Evolutionary conservation across 2,113 vertebrate genomes (phyloP).

Genomic region (Drymodes brunneopygia): DNA sequence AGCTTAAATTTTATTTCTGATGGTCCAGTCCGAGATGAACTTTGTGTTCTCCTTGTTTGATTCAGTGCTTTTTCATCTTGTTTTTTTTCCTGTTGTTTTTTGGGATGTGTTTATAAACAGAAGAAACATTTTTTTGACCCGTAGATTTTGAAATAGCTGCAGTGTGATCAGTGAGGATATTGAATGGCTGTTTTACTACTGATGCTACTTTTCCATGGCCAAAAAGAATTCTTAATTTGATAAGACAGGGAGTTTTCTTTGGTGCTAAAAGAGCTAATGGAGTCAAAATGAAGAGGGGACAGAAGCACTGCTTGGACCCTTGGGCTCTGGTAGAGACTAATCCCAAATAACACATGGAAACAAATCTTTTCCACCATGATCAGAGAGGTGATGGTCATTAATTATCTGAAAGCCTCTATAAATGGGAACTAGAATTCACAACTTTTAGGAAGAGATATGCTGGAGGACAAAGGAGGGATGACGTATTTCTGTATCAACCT

Average conservation of each 20-base stretch:
- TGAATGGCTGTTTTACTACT: neutral
- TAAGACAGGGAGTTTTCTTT: rapidly evolving
- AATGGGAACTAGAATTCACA: neutral
- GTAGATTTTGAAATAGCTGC: neutral
- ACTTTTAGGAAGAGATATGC: neutral
- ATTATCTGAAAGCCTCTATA: neutral
- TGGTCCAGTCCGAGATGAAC: neutral
- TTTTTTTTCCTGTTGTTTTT: neutral
- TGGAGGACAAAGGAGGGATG: neutral
- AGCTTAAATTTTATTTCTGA: neutral
- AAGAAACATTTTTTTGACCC: neutral
- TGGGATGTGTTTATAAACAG: neutral
- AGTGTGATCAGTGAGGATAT: neutral
- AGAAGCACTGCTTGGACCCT: neutral
- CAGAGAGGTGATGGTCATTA: neutral
- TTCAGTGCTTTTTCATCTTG: neutral
- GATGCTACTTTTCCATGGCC: neutral
- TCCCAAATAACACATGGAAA: neutral
- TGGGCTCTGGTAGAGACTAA: neutral
- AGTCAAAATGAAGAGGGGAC: neutral
- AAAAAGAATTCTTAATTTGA: neutral
- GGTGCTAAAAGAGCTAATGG: neutral
- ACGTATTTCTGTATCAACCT: neutral
- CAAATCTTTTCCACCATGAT: neutral
- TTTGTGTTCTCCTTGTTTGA: neutral